Evolutionary conservation across 2,888 invertebrate genomes (phyloP), one percentile per base, ranked within the genome.

Genomic region (Drosophila anomalipes): DNA sequence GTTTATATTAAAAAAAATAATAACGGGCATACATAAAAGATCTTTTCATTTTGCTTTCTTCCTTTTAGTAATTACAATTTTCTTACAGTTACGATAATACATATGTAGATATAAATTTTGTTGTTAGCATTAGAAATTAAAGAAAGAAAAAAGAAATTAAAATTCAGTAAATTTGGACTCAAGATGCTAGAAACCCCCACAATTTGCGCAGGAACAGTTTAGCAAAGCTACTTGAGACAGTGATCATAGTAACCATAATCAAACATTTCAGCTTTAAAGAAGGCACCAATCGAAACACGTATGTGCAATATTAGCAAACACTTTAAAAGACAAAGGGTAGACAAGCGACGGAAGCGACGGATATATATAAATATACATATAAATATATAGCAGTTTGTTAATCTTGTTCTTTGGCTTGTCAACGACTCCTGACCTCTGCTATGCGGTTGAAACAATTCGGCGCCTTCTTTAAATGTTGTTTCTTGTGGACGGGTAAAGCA

Each of bases 41-140:
- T 69, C 54, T 77, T 87, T 77, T 70, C 58, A 75, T 75, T 86
- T 81, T 68, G 73, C 82, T 82, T 89, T 87, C 76, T 73, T 70
- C 68, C 68, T 75, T 85, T 74, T 74, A 89, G 82, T 68, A 81
- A 71, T 80, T 82, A 77, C 41, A 60, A 72, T 56, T 81, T 83
- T 81, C 73, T 81, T 74, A 60, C 57, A 75, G 75, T 75, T 89
- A 78, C 70, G 83, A 77, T 70, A 70, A 66, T 68, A 70, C 78
- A 78, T 67, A 72, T 64, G 60, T 89, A 84, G 90, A 58, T 66
- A 77, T 85, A 70, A 84, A 85, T 89, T 89, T 87, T 84, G 88
- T 85, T 85, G 84, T 89, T 85, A 89, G 62, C 56, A 65, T 75
- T 79, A 77, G 61, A 79, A 59, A 67, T 70, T 74, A 57, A 52